phyloP scores from a whole-genome alignment of 1,140 invertebrate species.

The Delia radicum region DNA sequence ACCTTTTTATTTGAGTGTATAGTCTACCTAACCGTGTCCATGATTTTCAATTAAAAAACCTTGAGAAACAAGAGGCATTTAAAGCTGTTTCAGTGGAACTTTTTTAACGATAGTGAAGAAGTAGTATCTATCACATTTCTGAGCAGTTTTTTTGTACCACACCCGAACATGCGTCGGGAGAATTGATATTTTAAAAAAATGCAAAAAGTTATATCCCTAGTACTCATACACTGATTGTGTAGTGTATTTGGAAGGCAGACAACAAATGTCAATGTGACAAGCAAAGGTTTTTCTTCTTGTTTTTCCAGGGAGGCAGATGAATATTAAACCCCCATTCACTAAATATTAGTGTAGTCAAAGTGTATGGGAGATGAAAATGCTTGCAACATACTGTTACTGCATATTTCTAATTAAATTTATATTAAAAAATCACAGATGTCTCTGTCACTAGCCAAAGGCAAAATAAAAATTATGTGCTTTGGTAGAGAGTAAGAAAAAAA shows the following conservation, averaged over 20 bases:
- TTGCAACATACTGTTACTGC: background rate
- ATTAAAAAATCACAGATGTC: constrained; percentile 19
- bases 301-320: background rate
- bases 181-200: no score
- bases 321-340: background rate
- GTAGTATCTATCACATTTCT: no score
- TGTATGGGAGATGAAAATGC: background rate
- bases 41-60: no score
- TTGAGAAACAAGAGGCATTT: no score
- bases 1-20: no score
- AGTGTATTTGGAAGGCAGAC: background rate
- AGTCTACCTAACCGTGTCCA: no score
- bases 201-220: no score
- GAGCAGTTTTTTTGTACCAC: no score
- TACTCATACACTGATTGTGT: background rate
- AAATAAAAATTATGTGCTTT: background rate
- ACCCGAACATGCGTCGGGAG: no score
- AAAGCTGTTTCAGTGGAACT: no score
- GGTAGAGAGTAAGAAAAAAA: background rate
- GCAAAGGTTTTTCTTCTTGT: background rate
- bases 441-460: background rate
- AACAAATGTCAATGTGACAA: constrained; percentile 1
- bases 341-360: background rate
- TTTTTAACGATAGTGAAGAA: no score
- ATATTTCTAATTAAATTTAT: constrained; percentile 18